These are phyloP conservation scores for Zeuzera pyrina DNA, from an alignment of 2,888 invertebrate species.

Conservation along the genomic window DNA sequence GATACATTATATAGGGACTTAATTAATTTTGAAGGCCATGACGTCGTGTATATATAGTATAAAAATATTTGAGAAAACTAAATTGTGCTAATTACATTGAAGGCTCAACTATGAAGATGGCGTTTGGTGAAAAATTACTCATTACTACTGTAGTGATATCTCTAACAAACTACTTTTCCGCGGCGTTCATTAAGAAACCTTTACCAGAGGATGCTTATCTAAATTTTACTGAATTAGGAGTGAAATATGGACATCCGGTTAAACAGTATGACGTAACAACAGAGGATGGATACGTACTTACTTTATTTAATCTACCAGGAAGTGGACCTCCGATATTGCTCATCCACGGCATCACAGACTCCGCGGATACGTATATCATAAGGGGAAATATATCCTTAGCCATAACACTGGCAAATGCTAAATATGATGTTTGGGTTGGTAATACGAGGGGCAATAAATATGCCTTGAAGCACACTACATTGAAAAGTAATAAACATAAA, in stretches of 20 bases:
- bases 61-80: too few species aligned
- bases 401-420: conserved; percentile 49
- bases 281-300: conserved; percentile 33
- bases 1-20: too few species aligned
- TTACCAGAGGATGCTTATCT: neutral
- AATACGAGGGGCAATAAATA: conserved; percentile 76
- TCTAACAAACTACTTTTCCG: conserved; percentile 20
- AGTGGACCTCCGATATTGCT: conserved; percentile 19
- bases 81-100: too few species aligned
- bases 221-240: neutral
- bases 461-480: conserved; percentile 58
- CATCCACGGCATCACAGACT: conserved; percentile 42
- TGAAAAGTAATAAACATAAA: conserved; percentile 7
- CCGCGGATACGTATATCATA: conserved; percentile 41
- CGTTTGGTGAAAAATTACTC: too few species aligned
- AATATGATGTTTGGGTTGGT: conserved; percentile 67
- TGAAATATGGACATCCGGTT: neutral
- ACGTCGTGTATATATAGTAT: too few species aligned
- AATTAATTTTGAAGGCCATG: too few species aligned
- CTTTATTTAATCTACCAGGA: conserved; percentile 22
- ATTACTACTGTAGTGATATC: too few species aligned
- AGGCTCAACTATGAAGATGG: too few species aligned
- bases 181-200: neutral
- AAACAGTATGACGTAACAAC: conserved; percentile 13
- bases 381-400: conserved; percentile 36